A percentile compares a stretch with the other conserved stretches of the same genome.
These are phyloP conservation scores for Galendromus occidentalis DNA, from an alignment of 1,140 invertebrate species.

Conservation along the genomic window DNA sequence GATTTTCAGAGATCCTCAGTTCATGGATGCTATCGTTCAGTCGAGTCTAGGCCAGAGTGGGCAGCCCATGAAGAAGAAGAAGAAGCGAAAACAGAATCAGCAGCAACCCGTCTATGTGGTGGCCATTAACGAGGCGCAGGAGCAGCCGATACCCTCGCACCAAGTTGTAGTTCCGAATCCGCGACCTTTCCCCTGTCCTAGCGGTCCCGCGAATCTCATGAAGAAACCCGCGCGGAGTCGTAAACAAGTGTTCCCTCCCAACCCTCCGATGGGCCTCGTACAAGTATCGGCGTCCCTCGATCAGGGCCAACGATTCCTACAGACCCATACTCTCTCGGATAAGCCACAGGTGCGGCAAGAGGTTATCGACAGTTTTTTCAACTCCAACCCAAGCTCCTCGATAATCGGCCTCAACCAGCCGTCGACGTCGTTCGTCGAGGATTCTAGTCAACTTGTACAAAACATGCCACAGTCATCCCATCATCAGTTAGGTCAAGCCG, in stretches of 20 bases:
- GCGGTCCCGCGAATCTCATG: neutral
- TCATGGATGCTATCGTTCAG: constrained; percentile 3
- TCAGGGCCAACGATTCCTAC: neutral
- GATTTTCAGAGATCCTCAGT: constrained; percentile 9
- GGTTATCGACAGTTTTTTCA: constrained; percentile 9
- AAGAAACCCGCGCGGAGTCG: neutral
- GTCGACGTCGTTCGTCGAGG: constrained; percentile 5
- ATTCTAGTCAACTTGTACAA: constrained; percentile 11
- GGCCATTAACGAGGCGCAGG: neutral
- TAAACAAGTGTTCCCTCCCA: constrained; percentile 1
- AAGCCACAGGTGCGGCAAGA: constrained; percentile 6
- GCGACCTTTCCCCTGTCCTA: neutral
- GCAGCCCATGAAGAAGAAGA: neutral
- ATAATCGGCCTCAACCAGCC: neutral
- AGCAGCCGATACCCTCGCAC: neutral
- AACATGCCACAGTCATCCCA: neutral
- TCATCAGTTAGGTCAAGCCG: neutral
- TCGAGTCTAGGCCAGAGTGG: neutral
- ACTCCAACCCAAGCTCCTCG: neutral
- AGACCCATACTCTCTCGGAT: neutral
- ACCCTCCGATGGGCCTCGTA: neutral
- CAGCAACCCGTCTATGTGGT: neutral
- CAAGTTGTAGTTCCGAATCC: neutral
- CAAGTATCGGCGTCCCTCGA: neutral
- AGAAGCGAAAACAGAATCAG: neutral